Evolutionary conservation across 1,140 invertebrate genomes (phyloP).

Genomic region (Diachasmimorpha longicaudata): DNA sequence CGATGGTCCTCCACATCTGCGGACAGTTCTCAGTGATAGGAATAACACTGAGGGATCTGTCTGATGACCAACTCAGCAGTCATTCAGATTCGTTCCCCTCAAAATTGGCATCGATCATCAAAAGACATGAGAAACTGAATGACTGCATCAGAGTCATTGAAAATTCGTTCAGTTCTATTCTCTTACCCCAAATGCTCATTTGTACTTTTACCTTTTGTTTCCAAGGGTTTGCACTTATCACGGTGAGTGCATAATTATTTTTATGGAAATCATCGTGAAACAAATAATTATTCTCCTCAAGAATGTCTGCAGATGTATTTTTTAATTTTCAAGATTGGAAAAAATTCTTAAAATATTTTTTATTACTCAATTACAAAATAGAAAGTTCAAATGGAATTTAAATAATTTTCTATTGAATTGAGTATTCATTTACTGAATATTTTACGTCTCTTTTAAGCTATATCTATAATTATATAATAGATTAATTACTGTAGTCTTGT

Average conservation of each 20-base stretch:
- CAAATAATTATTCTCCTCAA: too few relatives aligned
- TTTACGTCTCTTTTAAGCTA: too few relatives aligned
- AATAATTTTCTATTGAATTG: too few relatives aligned
- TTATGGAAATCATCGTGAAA: too few relatives aligned
- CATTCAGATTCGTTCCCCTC: background rate
- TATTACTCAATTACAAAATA: too few relatives aligned
- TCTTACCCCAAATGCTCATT: constrained; percentile 39
- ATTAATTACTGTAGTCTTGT: background rate
- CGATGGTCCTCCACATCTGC: constrained; percentile 60
- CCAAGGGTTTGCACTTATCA: constrained; percentile 37
- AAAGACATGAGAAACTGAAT: constrained; percentile 1
- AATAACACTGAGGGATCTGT: constrained; percentile 21
- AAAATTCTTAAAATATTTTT: too few relatives aligned
- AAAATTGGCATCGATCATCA: background rate
- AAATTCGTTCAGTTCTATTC: constrained; percentile 44
- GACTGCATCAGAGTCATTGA: constrained; percentile 49
- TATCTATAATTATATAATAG: too few relatives aligned
- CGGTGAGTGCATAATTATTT: constrained; percentile 31
- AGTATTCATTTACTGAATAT: too few relatives aligned
- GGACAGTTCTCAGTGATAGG: constrained; percentile 54
- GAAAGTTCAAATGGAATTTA: too few relatives aligned
- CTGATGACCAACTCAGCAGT: background rate
- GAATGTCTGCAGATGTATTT: too few relatives aligned
- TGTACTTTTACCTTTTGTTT: constrained; percentile 40
- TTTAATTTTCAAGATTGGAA: too few relatives aligned